Percentiles rank a stretch among this genome's conserved stretches.
phyloP scores from a whole-genome alignment of 2,888 invertebrate genomes.

The Pyrrhia umbra region DNA sequence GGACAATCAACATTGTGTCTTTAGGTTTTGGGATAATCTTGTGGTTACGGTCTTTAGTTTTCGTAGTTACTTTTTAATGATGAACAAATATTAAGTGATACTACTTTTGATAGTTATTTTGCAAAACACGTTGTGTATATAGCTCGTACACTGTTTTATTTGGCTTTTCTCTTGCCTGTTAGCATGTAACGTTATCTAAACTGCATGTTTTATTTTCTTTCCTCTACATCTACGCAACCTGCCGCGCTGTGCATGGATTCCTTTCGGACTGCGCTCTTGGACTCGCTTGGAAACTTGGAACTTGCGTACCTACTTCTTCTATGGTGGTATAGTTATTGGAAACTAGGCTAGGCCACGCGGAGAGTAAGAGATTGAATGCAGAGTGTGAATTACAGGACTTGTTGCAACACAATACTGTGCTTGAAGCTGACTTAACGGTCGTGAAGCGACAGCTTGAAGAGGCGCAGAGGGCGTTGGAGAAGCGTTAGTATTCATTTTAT shows the following conservation, averaged over 20 bases:
- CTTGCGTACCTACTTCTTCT: slow-evolving; percentile 74
- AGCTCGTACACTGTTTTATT: slow-evolving; percentile 40
- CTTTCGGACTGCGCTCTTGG: slow-evolving; percentile 60
- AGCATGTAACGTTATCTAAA: slow-evolving; percentile 72
- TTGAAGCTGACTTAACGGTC: slow-evolving; percentile 90
- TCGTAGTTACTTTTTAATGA: background rate
- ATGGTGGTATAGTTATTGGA: slow-evolving; percentile 89
- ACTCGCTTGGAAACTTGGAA: slow-evolving; percentile 63
- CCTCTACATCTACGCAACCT: slow-evolving; percentile 71
- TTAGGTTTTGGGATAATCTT: slow-evolving; percentile 23
- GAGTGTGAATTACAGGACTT: slow-evolving; percentile 91
- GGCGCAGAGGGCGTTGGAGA: slow-evolving; percentile 76
- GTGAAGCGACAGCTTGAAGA: slow-evolving; percentile 86
- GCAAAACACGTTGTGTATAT: slow-evolving; percentile 10
- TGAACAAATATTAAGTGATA: background rate
- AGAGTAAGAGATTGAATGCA: slow-evolving; percentile 91
- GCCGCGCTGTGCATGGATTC: slow-evolving; percentile 67
- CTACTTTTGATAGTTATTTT: slow-evolving; percentile 1
- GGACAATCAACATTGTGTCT: slow-evolving; percentile 3
- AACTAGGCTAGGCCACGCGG: slow-evolving; percentile 91
- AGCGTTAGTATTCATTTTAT: slow-evolving; percentile 77
- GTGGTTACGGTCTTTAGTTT: slow-evolving; percentile 35
- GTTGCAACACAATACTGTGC: slow-evolving; percentile 92
- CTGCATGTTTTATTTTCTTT: slow-evolving; percentile 84
- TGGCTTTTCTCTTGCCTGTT: slow-evolving; percentile 40